These are phyloP conservation scores for Lagria hirta DNA, from an alignment of 2,888 invertebrate species.

Conservation along the genomic window DNA sequence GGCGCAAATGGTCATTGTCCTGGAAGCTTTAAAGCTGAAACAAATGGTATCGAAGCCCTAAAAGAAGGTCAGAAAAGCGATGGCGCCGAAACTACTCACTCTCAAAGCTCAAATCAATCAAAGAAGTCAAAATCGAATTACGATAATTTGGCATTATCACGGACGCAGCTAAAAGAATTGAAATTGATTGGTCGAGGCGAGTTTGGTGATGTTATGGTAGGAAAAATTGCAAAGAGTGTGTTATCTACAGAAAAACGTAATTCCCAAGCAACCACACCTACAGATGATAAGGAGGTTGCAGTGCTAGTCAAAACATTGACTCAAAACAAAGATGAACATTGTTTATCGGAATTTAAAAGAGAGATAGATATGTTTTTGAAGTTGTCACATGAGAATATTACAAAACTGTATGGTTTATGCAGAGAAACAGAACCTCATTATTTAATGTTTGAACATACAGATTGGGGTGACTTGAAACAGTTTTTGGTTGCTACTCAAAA, in stretches of 20 bases:
- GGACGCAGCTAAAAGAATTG: conserved; percentile 71
- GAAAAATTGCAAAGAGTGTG: conserved; percentile 56
- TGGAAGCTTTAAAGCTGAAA: conserved; percentile 51
- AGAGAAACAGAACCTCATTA: conserved; percentile 83
- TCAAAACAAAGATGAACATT: conserved; percentile 74
- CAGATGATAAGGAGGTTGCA: conserved; percentile 54
- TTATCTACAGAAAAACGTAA: conserved; percentile 42
- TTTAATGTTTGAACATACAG: conserved; percentile 87
- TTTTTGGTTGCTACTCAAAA: conserved; percentile 72
- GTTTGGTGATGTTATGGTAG: conserved; percentile 88
- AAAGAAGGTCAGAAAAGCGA: conserved; percentile 65
- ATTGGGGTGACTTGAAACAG: conserved; percentile 95
- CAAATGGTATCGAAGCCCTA: conserved; percentile 63
- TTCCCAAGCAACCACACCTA: conserved; percentile 38
- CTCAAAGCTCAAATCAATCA: conserved; percentile 60
- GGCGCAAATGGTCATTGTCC: conserved; percentile 59
- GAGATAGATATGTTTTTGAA: conserved; percentile 85
- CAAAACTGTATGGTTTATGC: conserved; percentile 77
- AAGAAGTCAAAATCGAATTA: conserved; percentile 66
- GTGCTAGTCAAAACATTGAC: conserved; percentile 78
- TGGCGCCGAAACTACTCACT: conserved; percentile 66
- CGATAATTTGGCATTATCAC: conserved; percentile 74
- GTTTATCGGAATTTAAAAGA: conserved; percentile 80
- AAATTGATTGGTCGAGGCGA: conserved; percentile 76
- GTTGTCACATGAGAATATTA: conserved; percentile 80